These are phyloP conservation scores for Ardeotis arabs DNA, from an alignment of 2,113 vertebrate genomes.

Conservation along the genomic window DNA sequence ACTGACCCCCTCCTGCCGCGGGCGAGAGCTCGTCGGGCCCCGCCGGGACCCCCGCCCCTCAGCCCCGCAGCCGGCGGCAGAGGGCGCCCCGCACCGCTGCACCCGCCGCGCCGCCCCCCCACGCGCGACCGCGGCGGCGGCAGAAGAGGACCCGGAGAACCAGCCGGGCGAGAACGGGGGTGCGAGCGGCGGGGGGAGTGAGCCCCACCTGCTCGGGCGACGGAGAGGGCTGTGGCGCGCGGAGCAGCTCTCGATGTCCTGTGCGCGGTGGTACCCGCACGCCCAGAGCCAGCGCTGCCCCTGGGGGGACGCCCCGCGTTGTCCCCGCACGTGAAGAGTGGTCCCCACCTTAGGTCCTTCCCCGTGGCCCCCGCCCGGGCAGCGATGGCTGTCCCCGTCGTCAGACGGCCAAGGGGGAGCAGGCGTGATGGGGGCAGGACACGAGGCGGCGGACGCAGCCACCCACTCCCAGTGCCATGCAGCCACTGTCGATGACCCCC, in stretches of 20 bases:
- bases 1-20: too few relatives aligned
- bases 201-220: background rate
- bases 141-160: too few relatives aligned
- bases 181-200: background rate
- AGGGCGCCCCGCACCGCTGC: background rate
- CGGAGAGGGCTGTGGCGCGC: rapidly evolving
- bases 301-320: rapidly evolving
- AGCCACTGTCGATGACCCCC: background rate
- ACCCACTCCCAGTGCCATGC: background rate
- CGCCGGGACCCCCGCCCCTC: too few relatives aligned
- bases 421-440: background rate
- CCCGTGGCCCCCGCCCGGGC: rapidly evolving
- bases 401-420: background rate
- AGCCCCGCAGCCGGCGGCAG: background rate
- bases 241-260: background rate
- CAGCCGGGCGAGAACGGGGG: background rate
- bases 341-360: background rate
- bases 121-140: too few relatives aligned
- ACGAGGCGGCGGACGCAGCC: background rate
- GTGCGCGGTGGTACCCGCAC: rapidly evolving
- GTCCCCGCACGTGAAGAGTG: rapidly evolving
- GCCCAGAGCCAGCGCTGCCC: background rate
- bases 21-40: too few relatives aligned
- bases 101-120: too few relatives aligned
- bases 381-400: rapidly evolving